Evolutionary conservation across 2,797 vertebrate genomes (phyloP).

Genomic region (Cirrhinus molitorella): DNA sequence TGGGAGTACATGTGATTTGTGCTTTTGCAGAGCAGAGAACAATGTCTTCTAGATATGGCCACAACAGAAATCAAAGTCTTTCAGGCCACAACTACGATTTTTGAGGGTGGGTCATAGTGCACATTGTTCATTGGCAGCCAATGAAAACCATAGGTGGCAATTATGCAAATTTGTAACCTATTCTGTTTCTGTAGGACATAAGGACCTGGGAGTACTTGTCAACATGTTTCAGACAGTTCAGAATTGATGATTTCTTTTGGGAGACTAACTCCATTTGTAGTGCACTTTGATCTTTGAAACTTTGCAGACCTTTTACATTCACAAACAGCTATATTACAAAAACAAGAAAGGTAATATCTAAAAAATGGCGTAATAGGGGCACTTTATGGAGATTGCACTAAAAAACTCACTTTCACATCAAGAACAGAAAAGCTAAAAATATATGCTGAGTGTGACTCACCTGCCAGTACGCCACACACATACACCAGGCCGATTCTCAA

Average conservation of each 20-base stretch:
- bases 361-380: background rate
- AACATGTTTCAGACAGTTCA: background rate
- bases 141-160: background rate
- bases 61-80: background rate
- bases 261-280: background rate
- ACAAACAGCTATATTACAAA: background rate
- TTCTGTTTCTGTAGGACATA: background rate
- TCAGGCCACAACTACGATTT: background rate
- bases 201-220: background rate
- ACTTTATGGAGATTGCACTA: background rate
- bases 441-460: slow-evolving; percentile 72
- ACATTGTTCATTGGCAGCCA: background rate
- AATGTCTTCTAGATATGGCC: background rate
- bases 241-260: background rate
- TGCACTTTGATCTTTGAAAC: background rate
- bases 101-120: background rate
- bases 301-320: background rate
- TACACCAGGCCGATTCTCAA: slow-evolving; percentile 93
- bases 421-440: background rate
- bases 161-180: background rate
- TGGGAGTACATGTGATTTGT: background rate
- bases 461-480: slow-evolving; percentile 92
- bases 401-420: background rate
- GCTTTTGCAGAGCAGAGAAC: background rate
- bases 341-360: background rate